Evolutionary conservation across 1,140 invertebrate species (phyloP), one percentile per base, ranked within the genome.

Genomic region (Aleiodes sp.): DNA sequence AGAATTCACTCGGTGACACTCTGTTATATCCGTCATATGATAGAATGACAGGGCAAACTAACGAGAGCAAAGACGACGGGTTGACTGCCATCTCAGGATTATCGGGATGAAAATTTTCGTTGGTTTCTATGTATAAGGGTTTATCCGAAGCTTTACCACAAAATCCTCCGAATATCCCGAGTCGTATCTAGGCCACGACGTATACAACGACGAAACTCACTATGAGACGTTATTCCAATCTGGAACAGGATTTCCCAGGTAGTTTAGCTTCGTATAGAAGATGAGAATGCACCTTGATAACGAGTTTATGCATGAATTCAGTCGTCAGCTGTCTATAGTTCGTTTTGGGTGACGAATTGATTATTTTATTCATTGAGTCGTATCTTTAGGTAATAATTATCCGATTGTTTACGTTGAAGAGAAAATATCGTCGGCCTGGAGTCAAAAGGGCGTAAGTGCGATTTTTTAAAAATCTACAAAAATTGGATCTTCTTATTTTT

Each of bases 191-290:
- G 59, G 67, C 62, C 67, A 61, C 59, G 43, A n/a, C n/a, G 21
- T 52, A 66, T 19, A 66, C 46, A 65, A 31, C 46, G 60, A 63
- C 60, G 59, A 43, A 62, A 46, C 59, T 68, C 24, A 46, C 67
- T 57, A 68, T 68, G 62, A 68, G 67, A 62, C 67, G 67, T 61
- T 41, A 68, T 68, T 68, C 59, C 67, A 60, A 68, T 68, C 67
- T 68, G 41, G 67, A 41, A 68, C 67, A 68, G 67, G 67, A 68
- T 68, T 62, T 68, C 59, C 59, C 31, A 24, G 35, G 31, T 21
- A 41, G 60, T 37, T 63, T 33, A 16, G n/a, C n/a, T n/a, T 4
- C n/a, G 35, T n/a, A 26, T 41, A 16, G 28, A 10, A 14, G 28
- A 35, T 63, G 60, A 14, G n/a, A 37, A 63, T 37, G 46, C 6